A percentile compares a stretch with the other conserved stretches of the same genome.
phyloP scores from a whole-genome alignment of 2,888 invertebrate species.

The Rhamphomyia laevipes region DNA sequence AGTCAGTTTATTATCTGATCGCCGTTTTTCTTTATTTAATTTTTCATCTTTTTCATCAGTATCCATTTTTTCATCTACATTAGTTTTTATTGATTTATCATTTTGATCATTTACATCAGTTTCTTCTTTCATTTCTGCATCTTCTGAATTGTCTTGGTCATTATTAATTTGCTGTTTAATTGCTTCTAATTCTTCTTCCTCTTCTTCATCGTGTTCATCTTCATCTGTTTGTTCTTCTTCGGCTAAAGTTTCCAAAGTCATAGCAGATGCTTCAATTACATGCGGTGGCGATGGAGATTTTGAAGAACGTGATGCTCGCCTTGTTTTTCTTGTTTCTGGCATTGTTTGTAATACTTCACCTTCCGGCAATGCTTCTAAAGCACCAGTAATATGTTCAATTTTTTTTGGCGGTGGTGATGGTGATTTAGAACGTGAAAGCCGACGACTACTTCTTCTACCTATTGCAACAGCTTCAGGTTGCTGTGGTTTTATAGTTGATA shows the following conservation, averaged over 20 bases:
- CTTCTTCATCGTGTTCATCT: slow-evolving; percentile 8
- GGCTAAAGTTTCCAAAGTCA: slow-evolving; percentile 23
- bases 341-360: slow-evolving; percentile 15
- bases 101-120: slow-evolving; percentile 27
- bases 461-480: slow-evolving; percentile 16
- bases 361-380: slow-evolving; percentile 26
- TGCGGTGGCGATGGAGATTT: slow-evolving; percentile 31
- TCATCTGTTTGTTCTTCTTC: slow-evolving; percentile 22
- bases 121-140: slow-evolving; percentile 7
- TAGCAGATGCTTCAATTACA: slow-evolving; percentile 13
- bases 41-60: slow-evolving; percentile 16
- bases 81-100: slow-evolving; percentile 22
- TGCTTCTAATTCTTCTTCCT: slow-evolving; percentile 11
- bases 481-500: neutral
- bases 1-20: slow-evolving; percentile 11
- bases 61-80: slow-evolving; percentile 19
- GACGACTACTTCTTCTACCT: slow-evolving; percentile 29
- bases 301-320: slow-evolving; percentile 31
- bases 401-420: slow-evolving; percentile 29
- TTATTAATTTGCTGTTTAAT: slow-evolving; percentile 11
- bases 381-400: neutral
- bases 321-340: slow-evolving; percentile 20
- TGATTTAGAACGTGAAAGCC: slow-evolving; percentile 31
- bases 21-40: slow-evolving; percentile 16
- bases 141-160: neutral